Conservation (phyloP, 92 coral and sea anemone genomes). For the Heteractis magnifica region DNA sequence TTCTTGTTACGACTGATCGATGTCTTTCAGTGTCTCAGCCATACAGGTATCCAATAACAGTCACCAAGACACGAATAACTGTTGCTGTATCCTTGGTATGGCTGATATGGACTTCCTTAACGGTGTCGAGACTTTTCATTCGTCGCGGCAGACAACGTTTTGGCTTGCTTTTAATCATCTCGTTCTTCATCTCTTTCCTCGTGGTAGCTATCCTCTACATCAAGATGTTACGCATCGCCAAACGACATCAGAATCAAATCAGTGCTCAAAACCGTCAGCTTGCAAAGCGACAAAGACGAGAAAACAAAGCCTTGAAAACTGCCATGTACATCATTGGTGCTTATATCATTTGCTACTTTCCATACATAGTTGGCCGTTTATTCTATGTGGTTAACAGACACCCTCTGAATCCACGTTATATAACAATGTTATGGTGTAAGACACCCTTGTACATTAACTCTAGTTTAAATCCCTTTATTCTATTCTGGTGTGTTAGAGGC, state of each 20-base stretch:
- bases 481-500: slow-evolving; percentile 13
- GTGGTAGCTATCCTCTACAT: slow-evolving; percentile 6
- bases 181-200: background rate
- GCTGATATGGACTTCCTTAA: background rate
- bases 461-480: slow-evolving; percentile 16
- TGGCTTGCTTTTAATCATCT: background rate
- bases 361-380: slow-evolving; percentile 9
- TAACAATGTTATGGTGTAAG: slow-evolving; percentile 6
- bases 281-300: slow-evolving; percentile 2
- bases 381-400: background rate
- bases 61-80: slow-evolving; percentile 3
- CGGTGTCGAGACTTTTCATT: background rate
- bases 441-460: slow-evolving; percentile 22
- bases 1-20: slow-evolving; percentile 15
- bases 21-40: slow-evolving; percentile 6
- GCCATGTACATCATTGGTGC: slow-evolving; percentile 11
- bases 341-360: slow-evolving; percentile 12
- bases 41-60: background rate
- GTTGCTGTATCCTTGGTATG: background rate
- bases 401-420: background rate
- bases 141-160: background rate
- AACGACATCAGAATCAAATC: slow-evolving; percentile 11
- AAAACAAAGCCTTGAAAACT: slow-evolving; percentile 13
- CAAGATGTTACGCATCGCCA: slow-evolving; percentile 23
- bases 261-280: background rate